phyloP scores from a whole-genome alignment of 2,113 vertebrate species.

The Chaetodon auriga region DNA sequence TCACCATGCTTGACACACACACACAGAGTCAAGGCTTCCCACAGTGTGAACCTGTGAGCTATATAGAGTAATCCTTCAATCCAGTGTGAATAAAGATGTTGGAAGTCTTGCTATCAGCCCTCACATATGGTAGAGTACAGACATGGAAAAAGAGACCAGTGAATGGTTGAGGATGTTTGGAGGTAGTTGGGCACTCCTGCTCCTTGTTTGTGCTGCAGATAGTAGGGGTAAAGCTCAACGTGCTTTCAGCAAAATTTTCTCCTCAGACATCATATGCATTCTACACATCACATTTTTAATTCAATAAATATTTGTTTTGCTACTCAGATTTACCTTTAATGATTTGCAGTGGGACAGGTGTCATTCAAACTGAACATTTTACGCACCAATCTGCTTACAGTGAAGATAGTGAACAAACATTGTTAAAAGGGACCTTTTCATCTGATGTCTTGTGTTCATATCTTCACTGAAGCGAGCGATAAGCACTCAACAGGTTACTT shows the following conservation, averaged over 20 bases:
- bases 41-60: constrained; percentile 15
- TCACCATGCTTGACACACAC: constrained; percentile 20
- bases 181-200: not conserved
- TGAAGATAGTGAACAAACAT: no score
- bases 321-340: no score
- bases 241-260: not conserved
- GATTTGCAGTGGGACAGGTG: no score
- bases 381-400: no score
- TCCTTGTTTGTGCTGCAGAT: constrained; percentile 3
- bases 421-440: no score
- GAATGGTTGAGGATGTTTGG: not conserved
- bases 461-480: no score
- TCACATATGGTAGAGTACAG: constrained; percentile 23
- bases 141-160: not conserved
- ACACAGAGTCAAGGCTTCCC: constrained; percentile 3
- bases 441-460: no score
- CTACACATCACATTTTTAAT: not conserved
- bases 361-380: no score
- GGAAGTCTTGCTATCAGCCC: constrained; percentile 20
- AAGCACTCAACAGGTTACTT: no score
- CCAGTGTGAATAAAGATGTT: constrained; percentile 3
- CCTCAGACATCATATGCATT: not conserved
- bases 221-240: not conserved
- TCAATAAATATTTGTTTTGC: no score
- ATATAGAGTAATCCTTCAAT: constrained; percentile 6